A percentile compares a stretch with the other conserved stretches of the same genome.
These are phyloP conservation scores for Dasyprocta punctata DNA, from an alignment of 2,113 vertebrate genomes.

Conservation along the genomic window DNA sequence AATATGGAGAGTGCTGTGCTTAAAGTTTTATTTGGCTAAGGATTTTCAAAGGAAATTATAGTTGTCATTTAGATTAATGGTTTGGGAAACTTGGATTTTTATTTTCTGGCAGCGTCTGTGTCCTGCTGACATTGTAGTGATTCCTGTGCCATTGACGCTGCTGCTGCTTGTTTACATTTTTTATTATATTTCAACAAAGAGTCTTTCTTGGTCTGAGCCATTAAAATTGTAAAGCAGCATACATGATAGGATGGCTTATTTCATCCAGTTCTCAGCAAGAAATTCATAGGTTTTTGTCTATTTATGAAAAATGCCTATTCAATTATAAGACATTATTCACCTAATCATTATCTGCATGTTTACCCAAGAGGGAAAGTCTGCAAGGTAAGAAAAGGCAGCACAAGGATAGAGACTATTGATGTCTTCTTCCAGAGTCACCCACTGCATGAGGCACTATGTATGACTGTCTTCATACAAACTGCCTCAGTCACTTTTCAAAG, in stretches of 20 bases:
- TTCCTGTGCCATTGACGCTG: not conserved
- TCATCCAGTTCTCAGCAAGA: not conserved
- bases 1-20: not conserved
- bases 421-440: not conserved
- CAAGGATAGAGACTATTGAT: not conserved
- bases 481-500: not conserved
- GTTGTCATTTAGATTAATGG: constrained; percentile 55
- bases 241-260: not conserved
- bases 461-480: not conserved
- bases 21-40: constrained; percentile 11
- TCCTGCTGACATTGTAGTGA: not conserved
- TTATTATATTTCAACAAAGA: constrained; percentile 50
- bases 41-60: constrained; percentile 30
- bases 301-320: not conserved
- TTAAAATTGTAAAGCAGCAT: not conserved
- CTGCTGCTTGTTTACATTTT: not conserved
- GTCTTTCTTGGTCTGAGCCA: not conserved
- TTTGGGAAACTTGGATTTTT: not conserved
- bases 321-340: not conserved
- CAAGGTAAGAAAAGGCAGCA: not conserved
- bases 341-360: not conserved
- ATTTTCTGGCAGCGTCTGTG: not conserved
- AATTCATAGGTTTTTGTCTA: not conserved
- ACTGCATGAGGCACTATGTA: not conserved
- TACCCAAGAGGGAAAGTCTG: not conserved